Evolutionary conservation across 2,797 vertebrate species (phyloP).

Genomic region (Ataeniobius toweri): DNA sequence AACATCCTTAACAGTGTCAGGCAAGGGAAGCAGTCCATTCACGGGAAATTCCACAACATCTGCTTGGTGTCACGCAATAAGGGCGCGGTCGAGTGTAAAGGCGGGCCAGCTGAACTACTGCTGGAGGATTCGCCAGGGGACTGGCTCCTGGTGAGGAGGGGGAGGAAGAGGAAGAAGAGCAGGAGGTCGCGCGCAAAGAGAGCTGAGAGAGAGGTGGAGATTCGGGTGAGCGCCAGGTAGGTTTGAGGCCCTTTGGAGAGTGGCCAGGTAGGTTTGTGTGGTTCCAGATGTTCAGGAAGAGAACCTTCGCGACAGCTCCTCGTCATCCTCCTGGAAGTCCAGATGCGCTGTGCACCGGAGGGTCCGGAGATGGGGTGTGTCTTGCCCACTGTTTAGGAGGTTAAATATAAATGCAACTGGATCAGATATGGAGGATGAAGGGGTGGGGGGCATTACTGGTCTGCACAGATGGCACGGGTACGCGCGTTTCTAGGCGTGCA

Average conservation of each 20-base stretch:
- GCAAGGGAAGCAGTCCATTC: constrained; percentile 78
- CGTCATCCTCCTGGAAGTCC: constrained; percentile 13
- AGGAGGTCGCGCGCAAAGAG: constrained; percentile 13
- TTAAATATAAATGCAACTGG: constrained; percentile 77
- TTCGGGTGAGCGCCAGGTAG: constrained; percentile 57
- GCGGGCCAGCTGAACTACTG: constrained; percentile 59
- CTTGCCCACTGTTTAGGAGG: constrained; percentile 71
- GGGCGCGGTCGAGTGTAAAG: constrained; percentile 60
- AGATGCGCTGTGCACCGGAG: constrained; percentile 24
- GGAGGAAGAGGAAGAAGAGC: constrained; percentile 11
- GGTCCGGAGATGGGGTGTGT: constrained; percentile 45
- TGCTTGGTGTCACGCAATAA: constrained; percentile 92
- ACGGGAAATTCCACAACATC: constrained; percentile 94
- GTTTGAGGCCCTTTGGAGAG: constrained; percentile 26
- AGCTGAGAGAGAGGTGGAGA: constrained; percentile 44
- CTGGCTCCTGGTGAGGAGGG: constrained; percentile 19
- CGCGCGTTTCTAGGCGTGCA: constrained; percentile 35
- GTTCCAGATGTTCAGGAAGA: constrained; percentile 57
- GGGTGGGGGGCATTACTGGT: constrained; percentile 68
- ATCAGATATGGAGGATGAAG: constrained; percentile 41
- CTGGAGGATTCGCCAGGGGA: constrained; percentile 62
- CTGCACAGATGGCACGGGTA: constrained; percentile 78
- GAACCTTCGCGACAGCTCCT: constrained; percentile 17
- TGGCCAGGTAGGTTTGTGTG: constrained; percentile 38
- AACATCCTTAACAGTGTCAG: constrained; percentile 73